Evolutionary conservation across 1,140 invertebrate genomes (phyloP), one percentile per base, ranked within the genome.

Genomic region (Leptestheria dahalacensis): DNA sequence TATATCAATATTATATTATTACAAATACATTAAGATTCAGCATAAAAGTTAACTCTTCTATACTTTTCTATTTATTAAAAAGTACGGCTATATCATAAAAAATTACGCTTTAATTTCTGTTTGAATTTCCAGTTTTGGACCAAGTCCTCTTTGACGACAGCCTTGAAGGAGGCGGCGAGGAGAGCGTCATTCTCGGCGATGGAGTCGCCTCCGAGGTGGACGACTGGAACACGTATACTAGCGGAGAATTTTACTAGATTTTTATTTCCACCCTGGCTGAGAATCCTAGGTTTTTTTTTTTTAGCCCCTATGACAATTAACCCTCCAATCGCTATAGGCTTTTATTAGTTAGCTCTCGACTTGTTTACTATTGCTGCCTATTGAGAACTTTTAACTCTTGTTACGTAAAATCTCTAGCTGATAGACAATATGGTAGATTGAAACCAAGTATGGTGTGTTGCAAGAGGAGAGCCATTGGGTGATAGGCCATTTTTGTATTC

Each of bases 81-180:
- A n/a, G n/a, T n/a, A n/a, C n/a, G n/a, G n/a, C n/a, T n/a, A n/a
- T n/a, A n/a, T n/a, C n/a, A n/a, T n/a, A n/a, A n/a, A n/a, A n/a
- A n/a, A n/a, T n/a, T n/a, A n/a, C n/a, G 21, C 26, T 47, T 9
- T 53, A 25, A 48, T 55, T 26, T 60, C 49, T 0, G 25, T 52
- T 60, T 20, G 2, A 21, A 51, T 51, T 54, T 33, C 23, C 51
- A 74, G 74, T 72, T 26, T 67, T 74, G 62, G 69, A 73, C 57
- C 65, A 66, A 64, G 71, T 70, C 3, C 62, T 75, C 49, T 73
- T 73, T 61, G 70, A 71, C 23, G 68, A 69, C 28, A 66, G 68
- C 59, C 70, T 60, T 4, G 58, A 60, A 26, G 58, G 58, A 2
- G 58, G 58, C 21, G 58, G 58, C 47, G 58, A 60, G 33, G 58